phyloP scores from a whole-genome alignment of 2,797 vertebrate species.

The Sorex maritimensis region DNA sequence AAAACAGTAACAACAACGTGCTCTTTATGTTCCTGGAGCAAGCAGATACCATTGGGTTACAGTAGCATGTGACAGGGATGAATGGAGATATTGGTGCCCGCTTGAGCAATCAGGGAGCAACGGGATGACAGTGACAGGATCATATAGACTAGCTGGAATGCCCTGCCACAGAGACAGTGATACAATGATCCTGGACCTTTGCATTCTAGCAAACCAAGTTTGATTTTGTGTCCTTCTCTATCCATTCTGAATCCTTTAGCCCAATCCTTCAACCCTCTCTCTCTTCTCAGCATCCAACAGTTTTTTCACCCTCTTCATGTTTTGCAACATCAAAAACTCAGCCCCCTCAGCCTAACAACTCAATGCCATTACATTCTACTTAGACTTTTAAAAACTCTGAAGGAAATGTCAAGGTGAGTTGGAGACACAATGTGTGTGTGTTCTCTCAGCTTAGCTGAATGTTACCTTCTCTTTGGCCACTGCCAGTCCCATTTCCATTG shows the following conservation, averaged over 20 bases:
- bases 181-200: not conserved
- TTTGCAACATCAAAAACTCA: conserved; percentile 12
- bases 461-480: not conserved
- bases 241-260: not conserved
- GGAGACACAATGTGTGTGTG: not conserved
- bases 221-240: not conserved
- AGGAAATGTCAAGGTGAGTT: conserved; percentile 46
- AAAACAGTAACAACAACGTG: too few species aligned
- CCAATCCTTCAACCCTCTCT: not conserved
- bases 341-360: conserved; percentile 33
- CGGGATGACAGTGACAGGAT: too few species aligned
- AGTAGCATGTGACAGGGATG: too few species aligned
- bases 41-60: too few species aligned
- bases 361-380: conserved; percentile 24
- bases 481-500: not conserved
- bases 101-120: too few species aligned
- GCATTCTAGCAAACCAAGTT: not conserved
- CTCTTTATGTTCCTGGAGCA: too few species aligned
- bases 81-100: too few species aligned
- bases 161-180: too few species aligned
- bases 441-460: not conserved
- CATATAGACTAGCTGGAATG: too few species aligned
- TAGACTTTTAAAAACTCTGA: conserved; percentile 16
- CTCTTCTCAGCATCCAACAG: not conserved
- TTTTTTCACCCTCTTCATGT: conserved; percentile 18